These are phyloP conservation scores for Apocrypta bakeri DNA, from an alignment of 1,140 invertebrate species.

Conservation along the genomic window DNA sequence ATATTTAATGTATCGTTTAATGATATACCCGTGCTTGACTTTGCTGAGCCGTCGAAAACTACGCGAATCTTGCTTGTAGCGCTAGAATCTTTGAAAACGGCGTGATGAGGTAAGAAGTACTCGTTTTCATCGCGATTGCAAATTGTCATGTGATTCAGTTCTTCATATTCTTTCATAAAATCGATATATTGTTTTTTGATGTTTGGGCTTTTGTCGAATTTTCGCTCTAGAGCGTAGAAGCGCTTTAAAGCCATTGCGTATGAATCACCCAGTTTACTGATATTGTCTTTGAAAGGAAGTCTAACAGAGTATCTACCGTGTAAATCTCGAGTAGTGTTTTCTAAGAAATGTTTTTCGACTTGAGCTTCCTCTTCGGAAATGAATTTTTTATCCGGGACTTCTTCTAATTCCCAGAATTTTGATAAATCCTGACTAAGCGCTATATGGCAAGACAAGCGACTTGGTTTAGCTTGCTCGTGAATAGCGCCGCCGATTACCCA, in stretches of 20 bases:
- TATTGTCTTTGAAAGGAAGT: not conserved
- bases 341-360: constrained; percentile 1
- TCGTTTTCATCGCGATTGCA: not conserved
- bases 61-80: not conserved
- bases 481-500: constrained; percentile 9
- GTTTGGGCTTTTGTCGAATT: not conserved
- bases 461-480: not conserved
- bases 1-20: not conserved
- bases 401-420: constrained; percentile 19
- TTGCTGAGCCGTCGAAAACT: too few relatives aligned
- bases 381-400: not conserved
- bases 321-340: not conserved
- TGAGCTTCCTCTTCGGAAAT: not conserved
- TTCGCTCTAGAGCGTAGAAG: not conserved
- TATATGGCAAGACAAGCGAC: not conserved
- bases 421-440: too few relatives aligned
- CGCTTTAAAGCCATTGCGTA: not conserved
- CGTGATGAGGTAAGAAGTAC: constrained; percentile 1
- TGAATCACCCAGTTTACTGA: too few relatives aligned
- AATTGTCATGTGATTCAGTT: not conserved
- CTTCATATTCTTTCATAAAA: not conserved
- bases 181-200: not conserved
- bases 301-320: not conserved
- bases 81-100: not conserved
- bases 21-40: too few relatives aligned